These are phyloP conservation scores for Sialis lutaria DNA, from an alignment of 2,888 invertebrate genomes.

Conservation along the genomic window DNA sequence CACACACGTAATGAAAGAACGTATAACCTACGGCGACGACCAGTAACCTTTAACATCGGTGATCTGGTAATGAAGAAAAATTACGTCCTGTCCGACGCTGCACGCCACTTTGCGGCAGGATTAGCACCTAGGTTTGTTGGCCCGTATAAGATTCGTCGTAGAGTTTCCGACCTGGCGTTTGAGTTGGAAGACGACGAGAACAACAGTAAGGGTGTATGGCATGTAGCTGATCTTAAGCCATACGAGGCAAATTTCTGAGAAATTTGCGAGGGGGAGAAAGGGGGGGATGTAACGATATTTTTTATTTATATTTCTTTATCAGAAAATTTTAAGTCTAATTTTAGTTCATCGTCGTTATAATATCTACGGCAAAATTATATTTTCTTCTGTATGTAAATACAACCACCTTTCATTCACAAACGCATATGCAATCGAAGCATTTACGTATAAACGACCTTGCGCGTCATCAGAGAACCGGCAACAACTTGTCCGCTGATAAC, in stretches of 20 bases:
- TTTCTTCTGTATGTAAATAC: too few relatives aligned
- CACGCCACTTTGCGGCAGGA: not conserved
- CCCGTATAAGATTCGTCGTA: not conserved
- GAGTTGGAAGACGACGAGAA: not conserved
- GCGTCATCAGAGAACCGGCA: too few relatives aligned
- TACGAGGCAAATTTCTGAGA: too few relatives aligned
- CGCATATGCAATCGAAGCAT: too few relatives aligned
- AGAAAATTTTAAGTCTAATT: too few relatives aligned
- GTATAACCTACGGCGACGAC: not conserved
- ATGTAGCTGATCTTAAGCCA: constrained; percentile 9
- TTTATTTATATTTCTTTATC: too few relatives aligned
- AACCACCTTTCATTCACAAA: too few relatives aligned
- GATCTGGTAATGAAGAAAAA: constrained; percentile 6
- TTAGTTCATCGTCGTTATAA: too few relatives aligned
- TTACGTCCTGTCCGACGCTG: constrained; percentile 5
- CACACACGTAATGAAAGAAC: not conserved
- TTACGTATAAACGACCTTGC: too few relatives aligned
- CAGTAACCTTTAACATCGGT: constrained; percentile 4
- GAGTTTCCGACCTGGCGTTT: not conserved
- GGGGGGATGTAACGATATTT: not conserved
- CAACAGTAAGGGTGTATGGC: not conserved
- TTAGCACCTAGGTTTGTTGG: not conserved
- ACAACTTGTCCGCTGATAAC: too few relatives aligned
- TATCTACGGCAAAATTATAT: too few relatives aligned
- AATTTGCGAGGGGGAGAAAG: not conserved